Conservation (phyloP, 2,797 vertebrate species). For the Hyperoplus immaculatus region DNA sequence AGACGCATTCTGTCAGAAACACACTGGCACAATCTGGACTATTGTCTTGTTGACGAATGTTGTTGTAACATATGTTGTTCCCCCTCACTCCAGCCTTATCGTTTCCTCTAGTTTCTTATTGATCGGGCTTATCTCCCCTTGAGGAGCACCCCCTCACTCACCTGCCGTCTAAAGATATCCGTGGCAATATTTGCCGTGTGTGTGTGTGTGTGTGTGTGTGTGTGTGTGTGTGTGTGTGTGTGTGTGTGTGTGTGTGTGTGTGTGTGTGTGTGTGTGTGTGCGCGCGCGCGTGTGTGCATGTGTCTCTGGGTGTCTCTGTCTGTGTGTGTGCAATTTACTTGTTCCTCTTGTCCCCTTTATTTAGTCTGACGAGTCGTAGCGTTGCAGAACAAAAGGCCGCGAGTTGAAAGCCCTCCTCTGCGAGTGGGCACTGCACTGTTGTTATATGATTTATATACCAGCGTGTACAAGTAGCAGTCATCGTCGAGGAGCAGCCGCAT, state of each 20-base stretch:
- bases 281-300: too few species aligned
- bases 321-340: constrained; percentile 40
- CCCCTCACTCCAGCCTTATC: constrained; percentile 45
- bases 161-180: constrained; percentile 53
- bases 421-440: constrained; percentile 67
- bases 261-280: too few species aligned
- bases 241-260: too few species aligned
- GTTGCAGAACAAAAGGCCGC: constrained; percentile 67
- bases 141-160: constrained; percentile 39
- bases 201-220: neutral
- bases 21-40: constrained; percentile 46
- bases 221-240: too few species aligned
- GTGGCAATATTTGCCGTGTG: constrained; percentile 24
- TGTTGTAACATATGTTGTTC: constrained; percentile 1
- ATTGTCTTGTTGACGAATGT: constrained; percentile 64
- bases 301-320: too few species aligned
- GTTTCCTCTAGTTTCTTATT: constrained; percentile 60
- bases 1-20: constrained; percentile 38
- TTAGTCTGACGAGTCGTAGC: constrained; percentile 66
- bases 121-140: constrained; percentile 57
- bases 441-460: constrained; percentile 73
- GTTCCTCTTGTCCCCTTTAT: constrained; percentile 52
- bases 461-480: constrained; percentile 41
- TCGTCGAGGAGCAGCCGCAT: constrained; percentile 4
- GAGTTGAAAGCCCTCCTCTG: constrained; percentile 70